A percentile compares a stretch with the other conserved stretches of the same genome.
These are phyloP conservation scores for Suricata suricatta DNA, from an alignment of 2,113 vertebrate genomes.

Conservation along the genomic window DNA sequence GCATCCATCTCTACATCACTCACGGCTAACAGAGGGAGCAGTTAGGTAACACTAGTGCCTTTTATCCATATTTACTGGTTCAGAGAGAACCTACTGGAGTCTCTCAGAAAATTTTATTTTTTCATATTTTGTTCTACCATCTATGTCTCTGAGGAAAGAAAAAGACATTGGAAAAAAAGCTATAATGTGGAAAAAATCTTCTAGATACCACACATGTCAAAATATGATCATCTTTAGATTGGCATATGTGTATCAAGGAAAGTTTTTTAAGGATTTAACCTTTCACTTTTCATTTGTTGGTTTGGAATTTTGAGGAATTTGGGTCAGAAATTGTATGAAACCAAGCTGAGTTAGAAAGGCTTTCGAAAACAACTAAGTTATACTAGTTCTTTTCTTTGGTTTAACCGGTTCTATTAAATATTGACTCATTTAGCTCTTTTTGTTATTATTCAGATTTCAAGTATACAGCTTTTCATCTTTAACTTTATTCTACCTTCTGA, in stretches of 20 bases:
- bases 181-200: not conserved
- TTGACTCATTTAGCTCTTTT: not conserved
- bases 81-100: not conserved
- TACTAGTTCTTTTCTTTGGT: not conserved
- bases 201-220: not conserved
- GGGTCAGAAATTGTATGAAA: not conserved
- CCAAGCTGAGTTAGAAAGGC: not conserved
- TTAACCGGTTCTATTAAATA: not conserved
- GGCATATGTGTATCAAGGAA: not conserved
- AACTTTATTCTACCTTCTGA: not conserved
- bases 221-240: not conserved
- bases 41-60: not conserved
- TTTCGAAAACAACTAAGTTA: not conserved
- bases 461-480: not conserved
- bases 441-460: not conserved
- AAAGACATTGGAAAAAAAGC: not conserved
- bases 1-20: not conserved
- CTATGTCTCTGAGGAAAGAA: not conserved
- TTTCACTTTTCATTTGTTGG: not conserved
- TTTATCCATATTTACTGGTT: not conserved
- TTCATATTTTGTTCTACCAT: not conserved
- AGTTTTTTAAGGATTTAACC: not conserved
- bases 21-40: not conserved
- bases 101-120: not conserved
- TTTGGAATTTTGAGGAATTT: not conserved